Evolutionary conservation across 2,888 invertebrate species (phyloP), one percentile per base, ranked within the genome.

Genomic region (Drosophila anceps): DNA sequence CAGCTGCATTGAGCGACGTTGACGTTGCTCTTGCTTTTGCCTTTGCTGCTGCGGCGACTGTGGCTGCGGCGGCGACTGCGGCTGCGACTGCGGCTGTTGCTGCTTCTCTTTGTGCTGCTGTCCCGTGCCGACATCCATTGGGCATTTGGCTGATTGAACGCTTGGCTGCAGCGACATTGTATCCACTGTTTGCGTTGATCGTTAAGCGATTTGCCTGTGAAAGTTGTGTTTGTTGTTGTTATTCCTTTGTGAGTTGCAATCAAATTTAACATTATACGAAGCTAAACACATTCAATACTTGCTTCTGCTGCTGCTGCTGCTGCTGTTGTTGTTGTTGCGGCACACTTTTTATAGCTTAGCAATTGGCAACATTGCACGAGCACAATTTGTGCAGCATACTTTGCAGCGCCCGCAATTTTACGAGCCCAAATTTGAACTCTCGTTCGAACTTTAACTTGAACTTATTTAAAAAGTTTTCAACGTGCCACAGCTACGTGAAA

Each of bases 401-500:
- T 76, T 67, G 27, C 48, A 66, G 68, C 70, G 70, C 20, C 27
- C 43, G 55, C 63, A 58, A 68, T 69, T 82, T 84, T 62, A 82
- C 62, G 70, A 80, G 27, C 64, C 48, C 29, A 27, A 41, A 20
- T 51, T 44, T 64, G 58, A 62, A 51, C 58, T 75, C 63, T 24
- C 37, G 35, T 41, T 13, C 24, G 27, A 54, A 54, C 58, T 68
- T 59, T 71, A 65, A 69, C 76, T 74, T 73, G 59, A 84, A 83
- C 71, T 79, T 75, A 73, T 80, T 81, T 70, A 79, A 75, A 88
- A 84, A 84, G 84, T 81, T 80, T 73, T 54, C 71, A 83, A 85
- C 77, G 81, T 82, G 85, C 76, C 76, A 43, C 18, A 29, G 51
- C 59, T 70, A 68, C 81, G 85, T 84, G 82, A 58, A 73, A 68